phyloP scores from a whole-genome alignment of 2,888 invertebrate genomes.

The Mayetiola destructor region DNA sequence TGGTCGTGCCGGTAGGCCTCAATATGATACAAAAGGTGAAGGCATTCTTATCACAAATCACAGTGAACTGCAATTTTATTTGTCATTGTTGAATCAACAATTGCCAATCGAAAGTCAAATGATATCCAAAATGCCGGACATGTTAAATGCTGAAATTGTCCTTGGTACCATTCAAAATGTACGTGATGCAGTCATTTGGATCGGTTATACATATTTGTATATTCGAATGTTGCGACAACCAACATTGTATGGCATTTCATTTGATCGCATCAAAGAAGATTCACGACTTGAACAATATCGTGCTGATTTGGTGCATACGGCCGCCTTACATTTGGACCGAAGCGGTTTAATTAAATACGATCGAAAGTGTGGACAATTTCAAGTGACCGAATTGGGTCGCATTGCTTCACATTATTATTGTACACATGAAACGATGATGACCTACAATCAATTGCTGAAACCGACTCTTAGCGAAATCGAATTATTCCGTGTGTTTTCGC shows the following conservation, averaged over 20 bases:
- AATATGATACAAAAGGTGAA: conserved; percentile 95
- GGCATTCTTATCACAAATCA: conserved; percentile 97
- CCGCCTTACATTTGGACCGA: conserved; percentile 78
- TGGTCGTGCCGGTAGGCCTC: conserved; percentile 89
- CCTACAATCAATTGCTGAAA: conserved; percentile 91
- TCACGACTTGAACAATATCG: conserved; percentile 72
- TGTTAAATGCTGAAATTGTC: conserved; percentile 96
- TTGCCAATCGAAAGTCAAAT: conserved; percentile 96
- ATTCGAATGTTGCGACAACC: conserved; percentile 88
- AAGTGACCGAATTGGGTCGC: conserved; percentile 87
- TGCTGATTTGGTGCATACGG: conserved; percentile 91
- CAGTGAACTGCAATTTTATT: conserved; percentile 94
- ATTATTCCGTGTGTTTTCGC: conserved; percentile 90
- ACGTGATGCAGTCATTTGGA: conserved; percentile 77
- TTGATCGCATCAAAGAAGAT: conserved; percentile 68
- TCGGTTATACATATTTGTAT: conserved; percentile 93
- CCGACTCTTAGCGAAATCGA: conserved; percentile 96
- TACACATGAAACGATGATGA: conserved; percentile 90
- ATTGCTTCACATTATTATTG: conserved; percentile 98
- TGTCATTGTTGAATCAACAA: conserved; percentile 94
- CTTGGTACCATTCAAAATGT: conserved; percentile 82
- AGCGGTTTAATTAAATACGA: conserved; percentile 94
- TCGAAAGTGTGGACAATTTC: conserved; percentile 74
- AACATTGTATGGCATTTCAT: conserved; percentile 72
- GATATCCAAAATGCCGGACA: conserved; percentile 82